Evolutionary conservation across 2,113 vertebrate species (phyloP).

Genomic region (Ibidorhyncha struthersii): DNA sequence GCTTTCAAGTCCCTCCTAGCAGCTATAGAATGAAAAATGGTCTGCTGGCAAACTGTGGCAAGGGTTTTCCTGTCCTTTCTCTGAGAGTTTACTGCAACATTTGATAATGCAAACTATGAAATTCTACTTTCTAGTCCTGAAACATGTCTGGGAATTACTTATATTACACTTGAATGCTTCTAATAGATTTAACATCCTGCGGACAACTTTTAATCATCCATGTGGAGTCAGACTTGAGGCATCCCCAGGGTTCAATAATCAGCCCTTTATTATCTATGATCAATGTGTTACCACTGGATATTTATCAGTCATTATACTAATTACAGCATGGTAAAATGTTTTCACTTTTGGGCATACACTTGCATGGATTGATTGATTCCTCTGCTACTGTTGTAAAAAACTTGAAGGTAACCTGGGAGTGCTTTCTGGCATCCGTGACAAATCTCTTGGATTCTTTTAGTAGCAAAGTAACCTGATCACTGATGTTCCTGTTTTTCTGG

Average conservation of each 20-base stretch:
- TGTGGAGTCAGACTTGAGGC: neutral
- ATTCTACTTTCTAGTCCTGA: neutral
- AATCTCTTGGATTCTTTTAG: neutral
- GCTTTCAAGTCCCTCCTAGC: neutral
- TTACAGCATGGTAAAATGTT: conserved; percentile 27
- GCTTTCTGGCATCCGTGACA: conserved; percentile 8
- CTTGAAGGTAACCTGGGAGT: conserved; percentile 24
- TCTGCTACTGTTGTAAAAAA: conserved; percentile 29
- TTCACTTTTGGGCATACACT: conserved; percentile 30
- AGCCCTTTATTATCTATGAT: conserved; percentile 10
- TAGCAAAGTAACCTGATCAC: neutral
- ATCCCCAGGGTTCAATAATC: neutral
- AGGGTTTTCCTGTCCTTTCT: neutral
- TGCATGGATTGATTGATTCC: conserved; percentile 52
- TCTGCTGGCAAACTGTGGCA: neutral
- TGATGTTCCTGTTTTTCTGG: neutral
- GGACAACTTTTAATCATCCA: conserved; percentile 1
- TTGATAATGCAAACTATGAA: neutral
- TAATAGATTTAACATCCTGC: neutral
- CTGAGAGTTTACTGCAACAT: neutral
- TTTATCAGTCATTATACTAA: conserved; percentile 50
- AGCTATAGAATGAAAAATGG: neutral
- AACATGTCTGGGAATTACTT: neutral
- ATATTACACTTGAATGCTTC: neutral
- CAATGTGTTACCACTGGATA: conserved; percentile 12